These are phyloP conservation scores for Microcebus tavaratra DNA, from an alignment of 2,113 vertebrate genomes.

Conservation along the genomic window DNA sequence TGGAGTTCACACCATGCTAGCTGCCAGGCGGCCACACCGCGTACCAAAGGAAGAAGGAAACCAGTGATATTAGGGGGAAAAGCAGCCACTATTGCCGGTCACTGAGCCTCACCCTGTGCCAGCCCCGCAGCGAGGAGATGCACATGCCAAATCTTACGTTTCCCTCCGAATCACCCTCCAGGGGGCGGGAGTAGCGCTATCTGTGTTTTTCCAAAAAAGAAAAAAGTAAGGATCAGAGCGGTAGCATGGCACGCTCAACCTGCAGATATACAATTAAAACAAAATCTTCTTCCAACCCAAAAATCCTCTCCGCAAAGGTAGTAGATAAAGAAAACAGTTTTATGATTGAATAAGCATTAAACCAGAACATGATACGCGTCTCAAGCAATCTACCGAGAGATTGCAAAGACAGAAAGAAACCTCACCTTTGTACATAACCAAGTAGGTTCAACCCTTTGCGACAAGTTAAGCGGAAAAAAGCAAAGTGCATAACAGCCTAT, in stretches of 20 bases:
- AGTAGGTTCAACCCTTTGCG: not conserved
- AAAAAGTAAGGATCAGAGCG: not conserved
- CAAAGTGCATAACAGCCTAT: not conserved
- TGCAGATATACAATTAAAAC: not conserved
- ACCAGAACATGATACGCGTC: not conserved
- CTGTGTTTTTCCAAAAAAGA: not conserved
- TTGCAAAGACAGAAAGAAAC: not conserved
- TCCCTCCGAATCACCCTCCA: not conserved
- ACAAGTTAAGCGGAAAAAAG: not conserved
- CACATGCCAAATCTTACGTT: not conserved
- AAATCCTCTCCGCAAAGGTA: not conserved
- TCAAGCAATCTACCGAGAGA: not conserved
- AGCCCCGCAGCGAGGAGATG: not conserved
- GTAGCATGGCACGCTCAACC: no score
- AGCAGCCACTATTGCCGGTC: not conserved
- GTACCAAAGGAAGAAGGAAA: not conserved
- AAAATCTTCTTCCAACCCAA: not conserved
- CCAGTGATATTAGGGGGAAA: not conserved
- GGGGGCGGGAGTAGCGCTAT: not conserved
- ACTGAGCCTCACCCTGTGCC: not conserved
- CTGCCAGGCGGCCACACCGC: not conserved
- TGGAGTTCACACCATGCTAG: not conserved
- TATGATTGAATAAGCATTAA: not conserved
- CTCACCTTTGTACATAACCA: not conserved
- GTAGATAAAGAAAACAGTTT: not conserved